A percentile compares a stretch with the other conserved stretches of the same genome.
Conservation (phyloP, 2,113 vertebrate genomes). For the Porphyrio hochstetteri region DNA sequence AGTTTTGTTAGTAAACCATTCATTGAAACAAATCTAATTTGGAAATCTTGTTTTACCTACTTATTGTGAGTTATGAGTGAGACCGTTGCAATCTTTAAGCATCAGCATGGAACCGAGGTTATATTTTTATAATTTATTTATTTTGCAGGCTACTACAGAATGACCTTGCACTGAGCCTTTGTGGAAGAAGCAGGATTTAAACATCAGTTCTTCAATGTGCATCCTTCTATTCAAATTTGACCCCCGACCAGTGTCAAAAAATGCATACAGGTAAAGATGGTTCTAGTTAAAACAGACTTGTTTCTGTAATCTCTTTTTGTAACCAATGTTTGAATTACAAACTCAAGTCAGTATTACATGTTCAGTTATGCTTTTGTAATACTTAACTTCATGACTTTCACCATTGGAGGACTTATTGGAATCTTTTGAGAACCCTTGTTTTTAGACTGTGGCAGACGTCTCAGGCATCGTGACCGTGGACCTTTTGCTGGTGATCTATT, state of each 20-base stretch:
- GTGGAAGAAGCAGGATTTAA: constrained; percentile 31
- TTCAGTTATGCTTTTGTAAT: neutral
- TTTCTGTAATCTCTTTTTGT: neutral
- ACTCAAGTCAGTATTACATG: neutral
- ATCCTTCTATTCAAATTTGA: constrained; percentile 98
- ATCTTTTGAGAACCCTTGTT: neutral
- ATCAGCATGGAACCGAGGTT: neutral
- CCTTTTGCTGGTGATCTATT: neutral
- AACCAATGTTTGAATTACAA: too few species aligned
- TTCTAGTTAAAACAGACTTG: neutral
- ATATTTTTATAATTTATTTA: constrained; percentile 20
- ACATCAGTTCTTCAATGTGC: constrained; percentile 84
- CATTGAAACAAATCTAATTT: neutral
- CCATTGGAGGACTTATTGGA: neutral
- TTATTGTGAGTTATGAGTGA: neutral
- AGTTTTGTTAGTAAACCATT: neutral
- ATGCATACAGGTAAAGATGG: constrained; percentile 91
- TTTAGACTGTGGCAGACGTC: neutral
- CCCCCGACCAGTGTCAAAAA: constrained; percentile 92
- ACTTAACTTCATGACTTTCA: neutral
- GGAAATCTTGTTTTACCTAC: neutral
- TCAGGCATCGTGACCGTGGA: neutral
- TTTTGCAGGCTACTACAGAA: constrained; percentile 69
- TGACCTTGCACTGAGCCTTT: constrained; percentile 60
- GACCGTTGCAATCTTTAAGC: neutral